A percentile compares a stretch with the other conserved stretches of the same genome.
Conservation (phyloP, 2,888 invertebrate species). For the Hedya salicella region DNA sequence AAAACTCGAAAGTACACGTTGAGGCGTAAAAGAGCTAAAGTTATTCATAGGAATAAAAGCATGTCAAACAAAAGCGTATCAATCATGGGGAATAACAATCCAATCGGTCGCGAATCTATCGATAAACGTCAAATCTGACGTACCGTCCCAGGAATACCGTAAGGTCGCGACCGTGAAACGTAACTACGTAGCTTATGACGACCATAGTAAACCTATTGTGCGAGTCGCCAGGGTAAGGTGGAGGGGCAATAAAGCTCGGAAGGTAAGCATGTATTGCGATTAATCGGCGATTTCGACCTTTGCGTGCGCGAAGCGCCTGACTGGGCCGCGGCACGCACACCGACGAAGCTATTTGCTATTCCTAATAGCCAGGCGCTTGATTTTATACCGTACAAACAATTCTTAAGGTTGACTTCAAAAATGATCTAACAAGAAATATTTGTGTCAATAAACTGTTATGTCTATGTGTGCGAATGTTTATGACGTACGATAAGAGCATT, state of each 20-base stretch:
- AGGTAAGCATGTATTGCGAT: slow-evolving; percentile 66
- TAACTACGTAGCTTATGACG: slow-evolving; percentile 23
- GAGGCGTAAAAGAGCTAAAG: not conserved
- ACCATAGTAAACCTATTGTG: slow-evolving; percentile 53
- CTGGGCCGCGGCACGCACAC: slow-evolving; percentile 68
- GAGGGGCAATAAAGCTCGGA: slow-evolving; percentile 71
- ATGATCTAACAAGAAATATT: not conserved
- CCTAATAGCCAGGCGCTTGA: slow-evolving; percentile 66
- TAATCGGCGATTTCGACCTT: slow-evolving; percentile 78
- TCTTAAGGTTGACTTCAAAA: slow-evolving; percentile 3
- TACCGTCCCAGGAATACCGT: slow-evolving; percentile 4
- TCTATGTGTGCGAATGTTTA: slow-evolving; percentile 9
- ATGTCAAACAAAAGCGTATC: slow-evolving; percentile 6
- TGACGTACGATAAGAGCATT: slow-evolving; percentile 22
- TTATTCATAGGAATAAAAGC: slow-evolving; percentile 20
- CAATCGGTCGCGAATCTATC: slow-evolving; percentile 15
- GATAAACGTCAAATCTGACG: slow-evolving; percentile 17
- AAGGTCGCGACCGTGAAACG: slow-evolving; percentile 37
- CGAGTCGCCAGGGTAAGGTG: slow-evolving; percentile 59
- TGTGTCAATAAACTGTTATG: slow-evolving; percentile 22
- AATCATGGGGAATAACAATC: slow-evolving; percentile 10
- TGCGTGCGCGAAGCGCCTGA: slow-evolving; percentile 75
- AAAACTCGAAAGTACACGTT: not conserved
- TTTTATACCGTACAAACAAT: slow-evolving; percentile 18
- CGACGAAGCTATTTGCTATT: slow-evolving; percentile 59